Percentiles rank a stretch among this genome's conserved stretches.
Conservation (phyloP, 1,140 invertebrate genomes). For the Drosophila oshimai region DNA sequence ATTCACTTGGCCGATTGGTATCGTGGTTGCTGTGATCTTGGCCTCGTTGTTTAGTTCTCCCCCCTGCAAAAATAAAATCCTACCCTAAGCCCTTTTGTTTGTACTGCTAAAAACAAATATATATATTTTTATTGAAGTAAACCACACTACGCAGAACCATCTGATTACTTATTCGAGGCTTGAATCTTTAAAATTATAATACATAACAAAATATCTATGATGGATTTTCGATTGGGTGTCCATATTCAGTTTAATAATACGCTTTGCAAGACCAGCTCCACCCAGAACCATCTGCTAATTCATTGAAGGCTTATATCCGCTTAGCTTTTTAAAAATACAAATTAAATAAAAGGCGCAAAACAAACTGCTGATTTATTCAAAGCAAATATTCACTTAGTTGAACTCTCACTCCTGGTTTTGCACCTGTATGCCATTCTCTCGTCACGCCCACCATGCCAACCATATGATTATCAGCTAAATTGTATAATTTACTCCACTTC, state of each 20-base stretch:
- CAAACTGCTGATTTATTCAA: constrained; percentile 27
- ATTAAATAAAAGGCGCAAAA: not conserved
- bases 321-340: not conserved
- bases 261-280: not conserved
- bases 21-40: constrained; percentile 49
- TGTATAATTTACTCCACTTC: constrained; percentile 28
- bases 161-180: too few relatives aligned
- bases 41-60: constrained; percentile 15
- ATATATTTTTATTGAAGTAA: too few relatives aligned
- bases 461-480: constrained; percentile 34
- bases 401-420: constrained; percentile 22
- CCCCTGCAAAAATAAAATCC: not conserved
- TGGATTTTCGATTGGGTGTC: too few relatives aligned
- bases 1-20: constrained; percentile 18
- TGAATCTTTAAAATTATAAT: too few relatives aligned
- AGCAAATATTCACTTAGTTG: constrained; percentile 29
- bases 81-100: not conserved
- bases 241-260: too few relatives aligned
- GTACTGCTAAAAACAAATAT: not conserved
- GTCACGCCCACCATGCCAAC: constrained; percentile 29
- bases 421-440: constrained; percentile 31
- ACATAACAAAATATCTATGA: too few relatives aligned
- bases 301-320: not conserved
- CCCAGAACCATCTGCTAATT: not conserved
- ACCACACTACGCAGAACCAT: too few relatives aligned